Base-by-base conservation (phyloP, 2,113 vertebrate species). In the Indicator maculatus region DNA sequence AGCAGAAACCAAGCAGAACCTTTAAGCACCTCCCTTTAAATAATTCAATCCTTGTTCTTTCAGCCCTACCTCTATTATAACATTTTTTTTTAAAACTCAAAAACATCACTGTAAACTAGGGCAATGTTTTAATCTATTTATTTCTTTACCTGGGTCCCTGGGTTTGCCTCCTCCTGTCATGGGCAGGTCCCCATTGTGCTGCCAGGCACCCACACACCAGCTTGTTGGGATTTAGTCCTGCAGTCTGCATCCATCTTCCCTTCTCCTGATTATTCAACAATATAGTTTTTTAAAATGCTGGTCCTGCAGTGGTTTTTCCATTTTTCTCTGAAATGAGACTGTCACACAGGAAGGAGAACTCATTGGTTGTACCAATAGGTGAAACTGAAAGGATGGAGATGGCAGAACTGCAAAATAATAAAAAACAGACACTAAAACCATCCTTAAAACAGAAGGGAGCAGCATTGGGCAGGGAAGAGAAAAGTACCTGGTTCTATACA, bases 321-420 rank as follows among this genome's bases (percentile, higher is more conserved):
- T 95, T 95, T 91, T 93, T 88, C 69, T 94, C 67, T 82, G 73
- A 91, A 90, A 95, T 53, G 5, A 72, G 78, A 61, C 70, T 72
- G 71, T 82, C 74, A 45, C 30, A 16, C 4, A 27, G 39, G 75
- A 95, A 88, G 47, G 21, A 84, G 27, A 81, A 74, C 20, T 80
- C 56, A 72, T 85, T 2, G 2, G 15, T 71, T 79, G 60, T 61
- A 81, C 27, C 53, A 83, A 19, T 7, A 59, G n/a, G 41, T 27
- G 61, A 82, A 52, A 88, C n/a, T 31, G 67, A 87, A 92, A 30
- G 17, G 26, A 63, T 45, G 33, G 38, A 66, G 24, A 80, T 4
- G 4, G 3, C 50, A 79, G 30, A 75, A 63, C 0, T 1, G 39
- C 41, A 91, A 94, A 72, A 63, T 41, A 59, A 30, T 63, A 59